Conservation (phyloP, 53 echinoderm and acorn worm species). For the Stichopus horrens region DNA sequence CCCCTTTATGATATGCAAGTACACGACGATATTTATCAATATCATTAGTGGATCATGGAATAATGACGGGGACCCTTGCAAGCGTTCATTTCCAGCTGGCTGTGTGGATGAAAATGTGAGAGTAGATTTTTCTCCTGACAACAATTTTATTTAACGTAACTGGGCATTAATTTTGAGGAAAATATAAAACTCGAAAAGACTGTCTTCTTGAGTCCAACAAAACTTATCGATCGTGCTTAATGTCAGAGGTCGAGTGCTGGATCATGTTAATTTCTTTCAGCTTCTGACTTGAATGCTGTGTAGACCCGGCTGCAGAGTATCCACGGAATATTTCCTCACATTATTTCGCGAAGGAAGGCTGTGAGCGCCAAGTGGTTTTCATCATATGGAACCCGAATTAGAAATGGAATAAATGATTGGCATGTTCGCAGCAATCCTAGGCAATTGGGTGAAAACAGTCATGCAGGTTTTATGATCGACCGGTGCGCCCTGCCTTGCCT, state of each 20-base stretch:
- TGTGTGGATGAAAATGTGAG: too few species aligned
- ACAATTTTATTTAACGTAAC: too few species aligned
- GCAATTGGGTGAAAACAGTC: not conserved
- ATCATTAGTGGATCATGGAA: too few species aligned
- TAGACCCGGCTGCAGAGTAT: not conserved
- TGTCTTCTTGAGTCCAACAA: not conserved
- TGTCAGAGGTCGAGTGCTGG: not conserved
- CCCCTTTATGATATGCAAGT: too few species aligned
- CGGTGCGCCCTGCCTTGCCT: slow-evolving; percentile 17
- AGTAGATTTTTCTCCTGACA: too few species aligned
- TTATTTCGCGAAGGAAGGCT: not conserved
- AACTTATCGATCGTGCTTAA: not conserved
- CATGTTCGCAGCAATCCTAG: not conserved
- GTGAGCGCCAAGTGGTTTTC: too few species aligned
- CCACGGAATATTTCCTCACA: not conserved
- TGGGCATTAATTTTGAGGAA: too few species aligned
- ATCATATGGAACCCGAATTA: not conserved
- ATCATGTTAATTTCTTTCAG: not conserved
- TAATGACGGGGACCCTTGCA: too few species aligned
- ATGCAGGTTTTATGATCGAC: slow-evolving; percentile 8
- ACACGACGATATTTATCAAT: too few species aligned
- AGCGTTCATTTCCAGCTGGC: too few species aligned
- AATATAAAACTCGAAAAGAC: not conserved
- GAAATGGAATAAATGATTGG: not conserved
- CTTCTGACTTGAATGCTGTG: not conserved